phyloP scores from a whole-genome alignment of 2,888 invertebrate species.

The Tenthredo notha region DNA sequence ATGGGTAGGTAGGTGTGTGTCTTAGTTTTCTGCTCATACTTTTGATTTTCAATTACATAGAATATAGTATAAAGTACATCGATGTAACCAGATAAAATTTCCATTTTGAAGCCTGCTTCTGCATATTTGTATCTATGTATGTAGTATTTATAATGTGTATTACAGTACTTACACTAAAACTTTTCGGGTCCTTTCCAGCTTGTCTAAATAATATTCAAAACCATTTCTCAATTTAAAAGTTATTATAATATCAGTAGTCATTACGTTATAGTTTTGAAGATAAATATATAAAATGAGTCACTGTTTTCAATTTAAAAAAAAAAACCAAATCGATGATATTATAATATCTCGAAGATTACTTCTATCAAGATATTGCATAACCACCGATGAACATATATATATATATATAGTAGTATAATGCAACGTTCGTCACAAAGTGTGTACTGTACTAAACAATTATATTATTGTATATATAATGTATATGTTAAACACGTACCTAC shows the following conservation, averaged over 20 bases:
- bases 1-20: not conserved
- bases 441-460: not conserved
- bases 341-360: not conserved
- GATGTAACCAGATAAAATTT: slow-evolving; percentile 8
- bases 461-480: not conserved
- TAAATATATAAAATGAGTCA: not conserved
- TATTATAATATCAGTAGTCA: not conserved
- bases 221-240: not conserved
- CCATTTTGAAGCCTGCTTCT: slow-evolving; percentile 16
- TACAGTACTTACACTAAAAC: not conserved
- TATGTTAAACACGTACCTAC: slow-evolving; percentile 2
- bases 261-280: not conserved
- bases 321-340: not conserved
- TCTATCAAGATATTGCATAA: not conserved
- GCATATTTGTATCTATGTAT: not conserved
- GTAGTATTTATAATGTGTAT: not conserved
- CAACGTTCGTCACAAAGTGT: not conserved
- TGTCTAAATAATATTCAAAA: not conserved
- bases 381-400: not conserved
- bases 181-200: slow-evolving; percentile 35
- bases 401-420: not conserved
- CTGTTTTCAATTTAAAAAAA: not conserved
- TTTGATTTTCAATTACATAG: not conserved
- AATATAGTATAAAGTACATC: not conserved
- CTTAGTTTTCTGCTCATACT: not conserved